These are phyloP conservation scores for Brachypalpus laphriformis DNA, from an alignment of 2,888 invertebrate genomes.

Conservation along the genomic window DNA sequence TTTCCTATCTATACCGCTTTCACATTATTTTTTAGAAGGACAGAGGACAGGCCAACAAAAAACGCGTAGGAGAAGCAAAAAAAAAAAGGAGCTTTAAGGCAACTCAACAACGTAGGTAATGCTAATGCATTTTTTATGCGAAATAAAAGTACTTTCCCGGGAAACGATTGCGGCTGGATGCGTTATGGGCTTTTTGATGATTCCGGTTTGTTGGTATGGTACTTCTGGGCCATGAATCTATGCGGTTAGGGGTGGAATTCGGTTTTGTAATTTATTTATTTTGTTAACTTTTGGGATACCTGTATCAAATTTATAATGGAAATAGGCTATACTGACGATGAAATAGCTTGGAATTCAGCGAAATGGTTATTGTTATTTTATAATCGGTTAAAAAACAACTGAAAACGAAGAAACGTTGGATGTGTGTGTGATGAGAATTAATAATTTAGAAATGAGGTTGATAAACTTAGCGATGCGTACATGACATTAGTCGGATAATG, in stretches of 20 bases:
- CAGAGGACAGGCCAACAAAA: not conserved
- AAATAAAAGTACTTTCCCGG: conserved; percentile 33
- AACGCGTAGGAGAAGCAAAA: not conserved
- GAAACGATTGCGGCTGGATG: conserved; percentile 50
- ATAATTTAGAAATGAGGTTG: not conserved
- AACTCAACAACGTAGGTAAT: conserved; percentile 38
- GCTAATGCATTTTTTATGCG: conserved; percentile 61
- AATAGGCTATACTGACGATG: not conserved
- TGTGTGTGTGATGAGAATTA: not conserved
- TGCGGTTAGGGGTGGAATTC: conserved; percentile 4
- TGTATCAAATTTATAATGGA: conserved; percentile 26
- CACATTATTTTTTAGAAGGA: not conserved
- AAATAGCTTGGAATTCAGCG: conserved; percentile 2
- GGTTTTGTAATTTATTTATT: conserved; percentile 9
- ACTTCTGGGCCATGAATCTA: conserved; percentile 20
- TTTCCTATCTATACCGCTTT: not conserved
- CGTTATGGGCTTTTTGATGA: conserved; percentile 51
- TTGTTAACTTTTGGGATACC: conserved; percentile 3
- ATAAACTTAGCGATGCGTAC: too few species aligned
- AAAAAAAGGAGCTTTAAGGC: conserved; percentile 9
- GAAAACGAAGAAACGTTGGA: not conserved
- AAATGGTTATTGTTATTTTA: conserved; percentile 38
- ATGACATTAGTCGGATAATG: too few species aligned
- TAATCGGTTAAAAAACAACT: not conserved
- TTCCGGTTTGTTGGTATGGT: conserved; percentile 20